A percentile compares a stretch with the other conserved stretches of the same genome.
Evolutionary conservation across 2,113 vertebrate genomes (phyloP).

Genomic region (Glaucomys volans): DNA sequence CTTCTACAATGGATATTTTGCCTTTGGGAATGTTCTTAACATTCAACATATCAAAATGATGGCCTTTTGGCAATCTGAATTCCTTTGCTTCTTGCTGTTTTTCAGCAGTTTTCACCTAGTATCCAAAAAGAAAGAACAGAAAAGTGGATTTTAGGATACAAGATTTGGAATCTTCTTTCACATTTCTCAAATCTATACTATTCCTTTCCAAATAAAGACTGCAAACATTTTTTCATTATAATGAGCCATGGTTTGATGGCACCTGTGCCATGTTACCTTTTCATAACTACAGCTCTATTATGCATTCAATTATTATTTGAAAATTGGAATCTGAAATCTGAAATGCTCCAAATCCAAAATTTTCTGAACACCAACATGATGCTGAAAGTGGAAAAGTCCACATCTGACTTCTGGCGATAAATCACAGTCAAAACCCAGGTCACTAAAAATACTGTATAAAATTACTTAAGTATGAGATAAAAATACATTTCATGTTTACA

Average conservation of each 20-base stretch:
- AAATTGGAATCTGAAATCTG: not conserved
- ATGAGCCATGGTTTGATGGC: not conserved
- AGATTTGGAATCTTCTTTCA: not conserved
- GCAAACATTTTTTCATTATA: not conserved
- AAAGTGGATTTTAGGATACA: constrained; percentile 48
- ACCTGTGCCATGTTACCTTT: not conserved
- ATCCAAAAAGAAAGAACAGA: constrained; percentile 23
- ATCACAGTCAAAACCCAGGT: not conserved
- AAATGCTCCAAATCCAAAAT: not conserved
- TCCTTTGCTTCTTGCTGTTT: constrained; percentile 57
- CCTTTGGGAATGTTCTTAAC: constrained; percentile 91
- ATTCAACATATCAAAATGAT: constrained; percentile 78
- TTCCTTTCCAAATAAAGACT: constrained; percentile 41
- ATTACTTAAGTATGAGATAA: not conserved
- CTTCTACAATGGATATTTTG: constrained; percentile 92
- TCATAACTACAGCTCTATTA: not conserved
- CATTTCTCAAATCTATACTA: not conserved
- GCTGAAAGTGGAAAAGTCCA: not conserved
- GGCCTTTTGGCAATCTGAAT: constrained; percentile 87
- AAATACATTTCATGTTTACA: not conserved
- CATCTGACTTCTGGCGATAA: not conserved
- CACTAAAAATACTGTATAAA: not conserved
- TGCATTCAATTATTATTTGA: not conserved
- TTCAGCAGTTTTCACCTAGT: constrained; percentile 65
- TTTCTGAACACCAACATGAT: not conserved